A percentile compares a stretch with the other conserved stretches of the same genome.
Conservation (phyloP, 1,140 invertebrate species). For the Aricia agestis region DNA sequence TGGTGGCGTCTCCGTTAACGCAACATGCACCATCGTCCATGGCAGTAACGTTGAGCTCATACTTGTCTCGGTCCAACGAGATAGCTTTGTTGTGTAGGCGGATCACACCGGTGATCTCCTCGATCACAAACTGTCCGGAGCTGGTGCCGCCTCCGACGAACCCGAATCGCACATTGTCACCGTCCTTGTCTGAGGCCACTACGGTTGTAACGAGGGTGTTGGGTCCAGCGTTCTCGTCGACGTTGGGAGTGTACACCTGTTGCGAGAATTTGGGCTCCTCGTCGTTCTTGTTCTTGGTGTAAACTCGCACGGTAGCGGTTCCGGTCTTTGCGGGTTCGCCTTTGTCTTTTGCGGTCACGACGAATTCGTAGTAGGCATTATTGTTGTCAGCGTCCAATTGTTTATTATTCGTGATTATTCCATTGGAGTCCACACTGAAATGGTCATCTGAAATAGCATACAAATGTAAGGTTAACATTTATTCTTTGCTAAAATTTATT, state of each 20-base stretch:
- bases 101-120: conserved; percentile 96
- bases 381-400: conserved; percentile 96
- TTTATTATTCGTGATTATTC: conserved; percentile 94
- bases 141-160: conserved; percentile 93
- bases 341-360: conserved; percentile 94
- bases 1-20: conserved; percentile 87
- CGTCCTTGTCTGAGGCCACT: conserved; percentile 96
- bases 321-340: conserved; percentile 94
- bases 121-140: conserved; percentile 95
- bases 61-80: conserved; percentile 90
- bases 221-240: conserved; percentile 95
- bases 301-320: conserved; percentile 93
- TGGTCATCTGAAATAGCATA: conserved; percentile 84
- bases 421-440: conserved; percentile 93
- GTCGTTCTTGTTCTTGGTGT: conserved; percentile 97
- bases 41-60: conserved; percentile 95
- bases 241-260: conserved; percentile 96
- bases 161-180: conserved; percentile 94
- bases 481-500: not conserved
- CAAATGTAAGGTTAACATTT: not conserved
- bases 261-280: conserved; percentile 97
- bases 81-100: conserved; percentile 90
- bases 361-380: conserved; percentile 96
- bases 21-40: conserved; percentile 96
- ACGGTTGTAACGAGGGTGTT: conserved; percentile 96